Base-by-base conservation (phyloP, 2,113 vertebrate species). In the Perca fluviatilis region DNA sequence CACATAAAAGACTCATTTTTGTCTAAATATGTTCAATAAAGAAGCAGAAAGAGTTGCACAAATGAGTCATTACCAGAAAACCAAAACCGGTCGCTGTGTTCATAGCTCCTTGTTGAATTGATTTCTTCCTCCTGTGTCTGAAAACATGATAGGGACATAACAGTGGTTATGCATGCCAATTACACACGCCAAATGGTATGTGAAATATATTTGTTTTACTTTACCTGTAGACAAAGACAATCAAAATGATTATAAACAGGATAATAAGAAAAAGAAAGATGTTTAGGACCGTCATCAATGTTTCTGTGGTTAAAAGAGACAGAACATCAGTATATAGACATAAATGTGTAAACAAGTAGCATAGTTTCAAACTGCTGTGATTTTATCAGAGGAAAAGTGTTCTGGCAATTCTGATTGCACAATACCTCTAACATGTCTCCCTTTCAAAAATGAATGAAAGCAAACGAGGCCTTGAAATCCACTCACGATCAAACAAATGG, bases 201-300 rank as follows among this genome's bases (percentile, higher is more conserved):
- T 51, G 0, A 33, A 15, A 61, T 6, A 0, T 27, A 16, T 51
- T 27, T 14, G 11, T 21, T 65, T 74, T 68, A 78, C 40, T 65
- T 49, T 88, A 95, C 94, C 92, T 94, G 76, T 51, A 77, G 30
- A 90, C 10, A 2, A 87, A 7, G 27, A 88, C 1, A 71, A 86
- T 1, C 1, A 62, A 2, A 18, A 76, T 6, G 4, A 85, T 1
- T 13, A 90, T 1, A 3, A 91, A 16, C 36, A 91, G 6, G 46
- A 85, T 13, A 6, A 87, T 3, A 19, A 86, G 7, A 36, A 54
- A 2, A 43, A 71, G 0, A 3, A 77, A 0, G 27, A 82, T 8
- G 16, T 69, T 0, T 36, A 89, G 4, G 0, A 43, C 18, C 23
- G 8, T 69, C 43, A 11, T n/a, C 1, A 46, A 8, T 19, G 12